Evolutionary conservation across 2,113 vertebrate species (phyloP), one percentile per base, ranked within the genome.

Genomic region (Pseudolaguvia tuberculata): DNA sequence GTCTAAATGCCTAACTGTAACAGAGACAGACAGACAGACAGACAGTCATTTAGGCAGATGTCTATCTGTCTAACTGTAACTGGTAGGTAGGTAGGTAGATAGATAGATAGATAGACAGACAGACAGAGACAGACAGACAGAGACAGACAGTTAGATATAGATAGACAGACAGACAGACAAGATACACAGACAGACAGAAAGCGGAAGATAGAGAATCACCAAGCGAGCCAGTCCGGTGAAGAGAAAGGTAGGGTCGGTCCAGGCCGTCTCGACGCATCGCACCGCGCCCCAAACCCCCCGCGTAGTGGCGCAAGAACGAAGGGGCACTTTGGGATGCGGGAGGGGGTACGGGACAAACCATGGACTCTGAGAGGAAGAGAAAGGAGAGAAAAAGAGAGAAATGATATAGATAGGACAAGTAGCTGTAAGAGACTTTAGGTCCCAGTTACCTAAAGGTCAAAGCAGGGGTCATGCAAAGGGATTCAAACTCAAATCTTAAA

Each of bases 221-320:
- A 70, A 92, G 86, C 73, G 90, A 90, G 87, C 90, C 89, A 76
- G 89, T 91, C 83, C 91, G 88, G 85, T 90, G 88, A 66, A 92
- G 89, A 83, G 69, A 87, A 81, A 92, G 84, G 84, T 81, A 90
- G 82, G 89, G 87, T 81, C 88, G 87, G 79, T 89, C 87, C 82
- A 87, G 84, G 68, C 86, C 88, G 67, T 90, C 90, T 86, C 89
- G 88, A 84, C 89, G 90, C 75, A 91, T 85, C 74, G 86, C 86
- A 9, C 88, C 88, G 72, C 89, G 90, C 80, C 89, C 87, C 80
- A 92, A 85, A 80, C 89, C 89, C 83, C 91, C 84, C 23, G 91
- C 90, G 58, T 92, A 92, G 81, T 92, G 91, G 77, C 89, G 90
- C 85, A 92, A 85, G 86, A 92, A 92, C 75, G 91, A 91, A 78